Evolutionary conservation across 2,888 invertebrate species (phyloP).

Genomic region (Stegana nigrithorax): DNA sequence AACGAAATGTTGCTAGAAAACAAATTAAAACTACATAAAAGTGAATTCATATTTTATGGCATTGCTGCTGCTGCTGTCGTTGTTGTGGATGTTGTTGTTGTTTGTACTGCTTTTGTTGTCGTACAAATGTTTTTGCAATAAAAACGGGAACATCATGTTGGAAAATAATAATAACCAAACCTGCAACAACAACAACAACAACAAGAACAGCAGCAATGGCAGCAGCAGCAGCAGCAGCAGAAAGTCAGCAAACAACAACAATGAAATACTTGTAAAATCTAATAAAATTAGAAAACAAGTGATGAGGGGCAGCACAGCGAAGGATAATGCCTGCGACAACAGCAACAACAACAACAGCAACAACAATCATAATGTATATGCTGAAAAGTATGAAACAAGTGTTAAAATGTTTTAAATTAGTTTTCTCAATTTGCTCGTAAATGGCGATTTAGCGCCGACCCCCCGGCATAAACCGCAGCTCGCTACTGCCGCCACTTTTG

Average conservation of each 20-base stretch:
- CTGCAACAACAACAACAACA: conserved; percentile 42
- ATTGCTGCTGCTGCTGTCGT: not conserved
- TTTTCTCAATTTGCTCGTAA: conserved; percentile 40
- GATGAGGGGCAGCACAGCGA: not conserved
- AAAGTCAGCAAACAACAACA: no score
- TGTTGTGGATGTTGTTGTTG: conserved; percentile 34
- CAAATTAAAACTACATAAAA: conserved; percentile 59
- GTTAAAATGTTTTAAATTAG: conserved; percentile 60
- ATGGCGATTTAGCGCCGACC: not conserved
- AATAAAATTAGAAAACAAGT: conserved; percentile 44
- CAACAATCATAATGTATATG: not conserved
- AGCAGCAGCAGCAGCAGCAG: no score
- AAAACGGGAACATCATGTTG: conserved; percentile 7
- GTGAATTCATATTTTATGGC: conserved; percentile 49
- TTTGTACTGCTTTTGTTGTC: conserved; percentile 17
- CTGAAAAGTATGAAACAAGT: conserved; percentile 42
- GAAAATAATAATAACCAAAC: conserved; percentile 42
- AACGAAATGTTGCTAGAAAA: conserved; percentile 42
- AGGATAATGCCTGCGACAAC: not conserved
- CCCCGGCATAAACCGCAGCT: not conserved
- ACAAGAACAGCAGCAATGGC: conserved; percentile 21
- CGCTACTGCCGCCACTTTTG: not conserved
- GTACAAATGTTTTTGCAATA: conserved; percentile 43
- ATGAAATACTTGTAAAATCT: no score
- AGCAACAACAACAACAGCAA: conserved; percentile 19